phyloP scores from a whole-genome alignment of 2,888 invertebrate species.

The Leucania comma region DNA sequence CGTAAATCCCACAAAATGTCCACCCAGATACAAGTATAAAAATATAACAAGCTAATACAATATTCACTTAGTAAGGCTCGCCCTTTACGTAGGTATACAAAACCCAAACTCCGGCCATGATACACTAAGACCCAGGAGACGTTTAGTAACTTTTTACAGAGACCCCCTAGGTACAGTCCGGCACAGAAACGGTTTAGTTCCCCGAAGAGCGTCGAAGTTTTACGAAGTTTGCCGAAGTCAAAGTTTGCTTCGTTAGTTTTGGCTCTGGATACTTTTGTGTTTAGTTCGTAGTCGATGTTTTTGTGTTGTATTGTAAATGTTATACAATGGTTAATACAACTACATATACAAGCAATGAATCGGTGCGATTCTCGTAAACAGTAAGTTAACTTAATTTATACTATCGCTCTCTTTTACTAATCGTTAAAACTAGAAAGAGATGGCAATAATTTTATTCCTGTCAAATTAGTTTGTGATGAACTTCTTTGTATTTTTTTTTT shows the following conservation, averaged over 20 bases:
- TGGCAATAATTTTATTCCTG: no score
- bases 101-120: conserved; percentile 53
- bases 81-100: conserved; percentile 27
- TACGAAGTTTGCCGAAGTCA: conserved; percentile 53
- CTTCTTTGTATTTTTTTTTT: no score
- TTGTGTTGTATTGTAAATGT: conserved; percentile 43
- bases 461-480: no score
- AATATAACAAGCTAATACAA: conserved; percentile 47
- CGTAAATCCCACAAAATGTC: conserved; percentile 16
- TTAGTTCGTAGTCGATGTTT: conserved; percentile 39
- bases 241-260: conserved; percentile 62
- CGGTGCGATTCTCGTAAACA: no score
- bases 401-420: no score
- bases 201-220: conserved; percentile 51
- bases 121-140: conserved; percentile 60
- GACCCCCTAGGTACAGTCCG: conserved; percentile 53
- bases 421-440: no score
- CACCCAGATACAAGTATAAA: conserved; percentile 6
- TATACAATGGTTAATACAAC: conserved; percentile 5
- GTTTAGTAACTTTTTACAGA: conserved; percentile 64
- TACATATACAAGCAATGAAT: no score
- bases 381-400: no score
- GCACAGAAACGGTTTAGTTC: conserved; percentile 59
- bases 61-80: conserved; percentile 53
- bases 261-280: conserved; percentile 54